Evolutionary conservation across 2,797 vertebrate species (phyloP), one percentile per base, ranked within the genome.

Genomic region (Anniella stebbinsi): DNA sequence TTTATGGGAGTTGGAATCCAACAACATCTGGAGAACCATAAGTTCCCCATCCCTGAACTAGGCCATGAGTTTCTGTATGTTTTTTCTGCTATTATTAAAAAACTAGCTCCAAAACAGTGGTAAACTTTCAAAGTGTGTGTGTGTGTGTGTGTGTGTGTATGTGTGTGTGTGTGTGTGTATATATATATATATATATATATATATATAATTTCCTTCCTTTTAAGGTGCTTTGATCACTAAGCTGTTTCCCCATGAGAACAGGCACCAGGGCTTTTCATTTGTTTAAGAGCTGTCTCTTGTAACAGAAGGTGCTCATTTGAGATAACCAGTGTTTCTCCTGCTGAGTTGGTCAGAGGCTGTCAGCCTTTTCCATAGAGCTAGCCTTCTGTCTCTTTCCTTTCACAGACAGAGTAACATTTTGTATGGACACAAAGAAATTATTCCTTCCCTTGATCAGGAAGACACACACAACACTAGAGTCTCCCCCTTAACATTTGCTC

Each of bases 371-470:
- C 96, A 95, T 60, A 94, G 94, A 95, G 83, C 95, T 92, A 96
- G 94, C 96, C 96, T 97, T 97, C 97, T 97, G 96, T 96, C 94
- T 97, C 94, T 89, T 96, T 95, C 95, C 91, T 96, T 97, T 97
- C 92, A 96, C 67, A 76, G 90, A 87, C 95, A 96, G 95, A 96
- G 96, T 96, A 96, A 95, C 70, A 92, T 97, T 97, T 97, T 97
- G 94, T 96, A 95, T 90, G 73, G 91, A 94, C 96, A 97, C 95
- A 97, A 97, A 97, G 96, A 97, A 96, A 96, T 91, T 94, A 94
- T 97, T 96, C 93, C 94, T 92, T 96, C 91, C 92, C 94, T 96
- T 95, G 91, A 92, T 94, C 95, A 95, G 95, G 96, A 96, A 96
- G 95, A 91, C 95, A 89, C 89, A 89, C 90, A 87, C 84, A 93